Conservation (phyloP, 2,888 invertebrate genomes). For the Macrophya alboannulata region DNA sequence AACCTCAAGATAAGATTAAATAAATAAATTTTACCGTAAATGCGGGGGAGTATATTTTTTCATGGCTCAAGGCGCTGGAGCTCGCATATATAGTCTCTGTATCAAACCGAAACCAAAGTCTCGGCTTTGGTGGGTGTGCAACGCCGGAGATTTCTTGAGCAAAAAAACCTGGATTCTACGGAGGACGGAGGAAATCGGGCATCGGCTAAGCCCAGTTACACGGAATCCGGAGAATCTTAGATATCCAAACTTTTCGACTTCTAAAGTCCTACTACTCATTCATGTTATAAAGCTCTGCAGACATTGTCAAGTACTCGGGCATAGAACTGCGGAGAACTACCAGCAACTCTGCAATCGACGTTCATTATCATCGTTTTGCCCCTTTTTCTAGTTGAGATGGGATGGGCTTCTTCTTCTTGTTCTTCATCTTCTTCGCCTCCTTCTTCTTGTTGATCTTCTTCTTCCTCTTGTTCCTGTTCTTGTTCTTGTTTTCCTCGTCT, state of each 20-base stretch:
- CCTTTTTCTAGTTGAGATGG: background rate
- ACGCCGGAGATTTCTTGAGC: conserved; percentile 14
- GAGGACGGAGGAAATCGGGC: conserved; percentile 44
- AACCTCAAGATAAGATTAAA: conserved; percentile 55
- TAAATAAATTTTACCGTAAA: conserved; percentile 54
- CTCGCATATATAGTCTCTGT: background rate
- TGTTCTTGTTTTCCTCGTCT: background rate
- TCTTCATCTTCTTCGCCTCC: too few species aligned
- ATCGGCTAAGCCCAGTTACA: background rate
- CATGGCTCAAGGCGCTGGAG: background rate
- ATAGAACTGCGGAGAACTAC: background rate
- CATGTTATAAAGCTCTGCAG: background rate
- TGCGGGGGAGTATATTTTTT: conserved; percentile 54
- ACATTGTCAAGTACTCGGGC: background rate
- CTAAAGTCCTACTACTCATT: background rate
- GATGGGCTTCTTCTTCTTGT: background rate
- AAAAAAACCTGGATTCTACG: conserved; percentile 48
- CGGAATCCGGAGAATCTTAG: background rate
- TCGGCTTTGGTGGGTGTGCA: conserved; percentile 1
- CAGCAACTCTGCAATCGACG: background rate
- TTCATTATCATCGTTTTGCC: background rate
- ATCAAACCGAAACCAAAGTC: background rate
- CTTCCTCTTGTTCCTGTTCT: background rate
- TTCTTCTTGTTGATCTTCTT: too few species aligned
- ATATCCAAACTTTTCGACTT: background rate